A percentile compares a stretch with the other conserved stretches of the same genome.
phyloP scores from a whole-genome alignment of 2,113 vertebrate species.

The Stegastes partitus region DNA sequence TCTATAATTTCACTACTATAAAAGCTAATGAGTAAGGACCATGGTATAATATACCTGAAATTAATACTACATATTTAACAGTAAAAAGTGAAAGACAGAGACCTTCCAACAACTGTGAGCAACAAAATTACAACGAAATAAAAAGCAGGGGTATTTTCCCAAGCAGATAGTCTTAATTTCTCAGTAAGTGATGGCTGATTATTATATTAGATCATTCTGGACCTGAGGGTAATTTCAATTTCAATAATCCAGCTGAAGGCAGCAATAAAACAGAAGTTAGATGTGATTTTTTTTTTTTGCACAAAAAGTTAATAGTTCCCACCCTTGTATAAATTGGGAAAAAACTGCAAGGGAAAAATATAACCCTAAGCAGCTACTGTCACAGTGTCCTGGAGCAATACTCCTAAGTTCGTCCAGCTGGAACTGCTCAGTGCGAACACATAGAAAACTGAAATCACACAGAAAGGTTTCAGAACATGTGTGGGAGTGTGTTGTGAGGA shows the following conservation, averaged over 20 bases:
- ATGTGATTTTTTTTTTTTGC: conserved; percentile 24
- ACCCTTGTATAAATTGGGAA: conserved; percentile 22
- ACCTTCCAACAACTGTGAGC: conserved; percentile 41
- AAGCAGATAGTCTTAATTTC: conserved; percentile 39
- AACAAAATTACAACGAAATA: conserved; percentile 25
- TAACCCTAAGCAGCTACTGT: conserved; percentile 42
- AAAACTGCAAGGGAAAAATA: conserved; percentile 12
- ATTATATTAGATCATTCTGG: conserved; percentile 54
- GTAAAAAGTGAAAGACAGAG: conserved; percentile 31
- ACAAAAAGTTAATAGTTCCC: conserved; percentile 21
- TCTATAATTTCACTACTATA: conserved; percentile 49
- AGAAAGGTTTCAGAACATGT: not conserved
- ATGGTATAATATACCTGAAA: conserved; percentile 54
- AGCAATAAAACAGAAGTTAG: conserved; percentile 26
- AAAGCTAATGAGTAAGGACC: conserved; percentile 38
- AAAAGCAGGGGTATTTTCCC: conserved; percentile 32
- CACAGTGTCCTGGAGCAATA: conserved; percentile 48
- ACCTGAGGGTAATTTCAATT: conserved; percentile 48
- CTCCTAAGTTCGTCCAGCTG: conserved; percentile 12
- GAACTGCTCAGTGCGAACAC: conserved; percentile 12
- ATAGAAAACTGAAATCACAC: conserved; percentile 11
- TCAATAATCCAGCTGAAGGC: conserved; percentile 42
- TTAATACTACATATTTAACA: conserved; percentile 42
- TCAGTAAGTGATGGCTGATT: conserved; percentile 40
- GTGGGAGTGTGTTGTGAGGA: not conserved